Evolutionary conservation across 2,888 invertebrate genomes (phyloP).

Genomic region (Trachelus stipa): DNA sequence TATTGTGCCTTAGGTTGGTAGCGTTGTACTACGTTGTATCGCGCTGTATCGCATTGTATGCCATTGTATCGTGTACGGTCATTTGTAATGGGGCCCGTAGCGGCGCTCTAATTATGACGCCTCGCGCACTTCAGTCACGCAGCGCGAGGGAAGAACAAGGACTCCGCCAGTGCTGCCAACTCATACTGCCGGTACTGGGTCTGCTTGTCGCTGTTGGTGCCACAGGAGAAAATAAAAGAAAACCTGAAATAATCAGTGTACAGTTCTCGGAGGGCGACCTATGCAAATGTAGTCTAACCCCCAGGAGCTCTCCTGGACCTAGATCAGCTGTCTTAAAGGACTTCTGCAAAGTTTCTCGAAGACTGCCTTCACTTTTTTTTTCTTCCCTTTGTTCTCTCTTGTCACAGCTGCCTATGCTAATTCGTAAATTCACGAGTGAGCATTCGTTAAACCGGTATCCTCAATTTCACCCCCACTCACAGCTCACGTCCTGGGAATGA

Average conservation of each 20-base stretch:
- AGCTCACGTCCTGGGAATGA: background rate
- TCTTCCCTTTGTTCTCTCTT: background rate
- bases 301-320: background rate
- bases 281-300: background rate
- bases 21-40: background rate
- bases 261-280: background rate
- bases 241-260: background rate
- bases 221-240: background rate
- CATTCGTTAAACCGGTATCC: background rate
- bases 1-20: background rate
- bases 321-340: background rate
- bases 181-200: background rate
- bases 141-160: background rate
- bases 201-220: background rate
- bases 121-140: background rate
- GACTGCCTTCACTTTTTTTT: background rate
- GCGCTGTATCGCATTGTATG: background rate
- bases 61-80: background rate
- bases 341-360: background rate
- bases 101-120: background rate
- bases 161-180: background rate
- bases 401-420: background rate
- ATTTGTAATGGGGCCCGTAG: background rate
- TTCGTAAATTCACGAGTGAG: background rate
- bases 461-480: background rate